Evolutionary conservation across 2,113 vertebrate genomes (phyloP).

Genomic region (Syrrhaptes paradoxus): DNA sequence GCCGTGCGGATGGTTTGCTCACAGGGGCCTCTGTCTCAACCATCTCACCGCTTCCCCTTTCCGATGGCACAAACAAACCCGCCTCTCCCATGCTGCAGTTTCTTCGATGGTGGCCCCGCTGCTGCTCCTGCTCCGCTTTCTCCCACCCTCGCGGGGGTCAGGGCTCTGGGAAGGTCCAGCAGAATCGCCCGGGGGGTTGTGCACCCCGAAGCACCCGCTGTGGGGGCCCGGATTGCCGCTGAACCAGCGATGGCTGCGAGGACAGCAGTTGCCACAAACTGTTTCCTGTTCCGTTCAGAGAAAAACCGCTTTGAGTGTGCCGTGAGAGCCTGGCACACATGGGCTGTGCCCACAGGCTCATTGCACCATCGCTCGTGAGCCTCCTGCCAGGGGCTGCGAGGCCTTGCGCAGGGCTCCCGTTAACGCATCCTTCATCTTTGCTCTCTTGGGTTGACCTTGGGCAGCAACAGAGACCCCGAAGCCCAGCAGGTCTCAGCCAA

Average conservation of each 20-base stretch:
- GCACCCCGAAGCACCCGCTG: rapidly evolving
- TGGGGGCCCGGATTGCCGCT: rapidly evolving
- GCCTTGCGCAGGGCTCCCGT: neutral
- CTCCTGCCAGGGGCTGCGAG: neutral
- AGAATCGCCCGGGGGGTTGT: rapidly evolving
- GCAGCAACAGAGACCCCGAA: neutral
- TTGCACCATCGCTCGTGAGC: rapidly evolving
- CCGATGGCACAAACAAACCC: neutral
- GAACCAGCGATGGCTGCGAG: neutral
- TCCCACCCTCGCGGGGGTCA: rapidly evolving
- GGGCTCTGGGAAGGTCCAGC: neutral
- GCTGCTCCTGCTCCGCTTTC: rapidly evolving
- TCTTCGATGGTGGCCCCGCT: rapidly evolving
- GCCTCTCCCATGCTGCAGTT: rapidly evolving
- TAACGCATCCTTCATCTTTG: rapidly evolving
- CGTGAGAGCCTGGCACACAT: rapidly evolving
- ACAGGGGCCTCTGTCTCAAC: neutral
- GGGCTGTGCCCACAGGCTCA: rapidly evolving
- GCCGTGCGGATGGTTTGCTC: neutral
- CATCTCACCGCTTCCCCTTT: constrained; percentile 52
- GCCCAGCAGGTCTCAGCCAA: neutral
- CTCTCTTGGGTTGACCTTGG: rapidly evolving
- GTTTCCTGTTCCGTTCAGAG: constrained; percentile 49
- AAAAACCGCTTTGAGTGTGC: neutral
- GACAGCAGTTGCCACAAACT: neutral